Percentiles rank a stretch among this genome's conserved stretches.
These are phyloP conservation scores for Silvanus unidentatus DNA, from an alignment of 2,888 invertebrate genomes.

Conservation along the genomic window DNA sequence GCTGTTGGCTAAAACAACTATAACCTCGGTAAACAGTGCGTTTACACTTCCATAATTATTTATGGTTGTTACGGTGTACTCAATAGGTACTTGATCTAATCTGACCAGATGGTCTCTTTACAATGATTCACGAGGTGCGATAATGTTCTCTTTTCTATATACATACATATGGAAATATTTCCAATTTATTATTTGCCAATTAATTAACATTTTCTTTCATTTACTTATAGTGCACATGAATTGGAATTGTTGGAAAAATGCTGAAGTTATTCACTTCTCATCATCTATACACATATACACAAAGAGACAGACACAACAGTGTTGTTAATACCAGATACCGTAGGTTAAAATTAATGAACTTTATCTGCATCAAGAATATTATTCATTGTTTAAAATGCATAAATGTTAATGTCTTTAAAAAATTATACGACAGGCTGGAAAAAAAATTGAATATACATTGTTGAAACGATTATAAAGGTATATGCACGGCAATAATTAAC, in stretches of 20 bases:
- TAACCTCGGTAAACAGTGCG: conserved; percentile 45
- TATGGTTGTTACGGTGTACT: conserved; percentile 24
- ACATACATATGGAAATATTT: neutral
- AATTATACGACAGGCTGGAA: neutral
- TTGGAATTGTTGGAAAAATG: neutral
- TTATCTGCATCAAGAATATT: too few relatives aligned
- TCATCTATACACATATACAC: too few relatives aligned
- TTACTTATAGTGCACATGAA: neutral
- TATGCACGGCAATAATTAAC: conserved; percentile 38
- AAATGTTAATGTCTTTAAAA: too few relatives aligned
- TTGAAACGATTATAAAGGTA: conserved; percentile 15
- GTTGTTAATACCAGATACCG: too few relatives aligned
- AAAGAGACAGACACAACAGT: too few relatives aligned
- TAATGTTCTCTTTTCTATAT: conserved; percentile 35
- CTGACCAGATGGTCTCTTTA: conserved; percentile 6
- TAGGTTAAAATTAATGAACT: too few relatives aligned
- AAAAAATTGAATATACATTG: neutral
- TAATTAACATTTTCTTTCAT: neutral
- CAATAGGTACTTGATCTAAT: conserved; percentile 6
- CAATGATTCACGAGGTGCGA: conserved; percentile 16
- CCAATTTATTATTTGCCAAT: conserved; percentile 1
- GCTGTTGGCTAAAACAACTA: conserved; percentile 45
- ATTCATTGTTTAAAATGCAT: too few relatives aligned
- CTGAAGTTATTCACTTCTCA: too few relatives aligned
- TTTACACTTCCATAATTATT: conserved; percentile 46